Conservation (phyloP, 2,797 vertebrate genomes). For the Amniataba percoides region DNA sequence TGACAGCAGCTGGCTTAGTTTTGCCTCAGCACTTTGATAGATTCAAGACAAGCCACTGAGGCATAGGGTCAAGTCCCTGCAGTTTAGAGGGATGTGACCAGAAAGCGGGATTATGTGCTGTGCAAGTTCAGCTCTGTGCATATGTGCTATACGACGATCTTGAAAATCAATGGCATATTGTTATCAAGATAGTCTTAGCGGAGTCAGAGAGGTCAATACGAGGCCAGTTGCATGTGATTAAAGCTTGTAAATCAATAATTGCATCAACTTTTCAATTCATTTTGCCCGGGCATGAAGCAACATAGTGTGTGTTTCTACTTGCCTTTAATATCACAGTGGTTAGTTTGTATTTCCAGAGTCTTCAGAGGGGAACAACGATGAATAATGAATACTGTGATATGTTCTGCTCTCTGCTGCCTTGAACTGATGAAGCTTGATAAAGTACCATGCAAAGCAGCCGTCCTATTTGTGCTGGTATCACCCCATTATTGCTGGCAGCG, state of each 20-base stretch:
- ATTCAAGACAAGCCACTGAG: slow-evolving; percentile 78
- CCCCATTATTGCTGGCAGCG: slow-evolving; percentile 65
- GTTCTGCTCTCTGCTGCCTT: slow-evolving; percentile 51
- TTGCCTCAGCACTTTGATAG: slow-evolving; percentile 78
- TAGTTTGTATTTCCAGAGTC: slow-evolving; percentile 51
- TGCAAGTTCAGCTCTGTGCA: slow-evolving; percentile 66
- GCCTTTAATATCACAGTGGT: slow-evolving; percentile 35
- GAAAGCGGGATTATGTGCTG: slow-evolving; percentile 68
- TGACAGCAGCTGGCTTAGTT: slow-evolving; percentile 74
- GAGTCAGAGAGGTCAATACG: slow-evolving; percentile 61
- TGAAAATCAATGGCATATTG: slow-evolving; percentile 73
- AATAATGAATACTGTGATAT: slow-evolving; percentile 60
- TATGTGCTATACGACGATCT: slow-evolving; percentile 39
- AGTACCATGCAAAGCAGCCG: slow-evolving; percentile 41
- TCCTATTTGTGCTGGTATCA: slow-evolving; percentile 54
- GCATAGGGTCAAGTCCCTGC: slow-evolving; percentile 76
- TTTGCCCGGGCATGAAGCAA: slow-evolving; percentile 49
- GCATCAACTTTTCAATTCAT: slow-evolving; percentile 66
- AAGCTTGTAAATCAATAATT: slow-evolving; percentile 76
- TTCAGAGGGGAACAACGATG: slow-evolving; percentile 46
- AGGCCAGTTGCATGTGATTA: slow-evolving; percentile 74
- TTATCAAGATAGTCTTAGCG: slow-evolving; percentile 66
- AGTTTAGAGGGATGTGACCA: slow-evolving; percentile 74
- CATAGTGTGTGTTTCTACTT: slow-evolving; percentile 47
- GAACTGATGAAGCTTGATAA: slow-evolving; percentile 49